These are phyloP conservation scores for Sceloporus undulatus DNA, from an alignment of 2,113 vertebrate genomes.

Conservation along the genomic window DNA sequence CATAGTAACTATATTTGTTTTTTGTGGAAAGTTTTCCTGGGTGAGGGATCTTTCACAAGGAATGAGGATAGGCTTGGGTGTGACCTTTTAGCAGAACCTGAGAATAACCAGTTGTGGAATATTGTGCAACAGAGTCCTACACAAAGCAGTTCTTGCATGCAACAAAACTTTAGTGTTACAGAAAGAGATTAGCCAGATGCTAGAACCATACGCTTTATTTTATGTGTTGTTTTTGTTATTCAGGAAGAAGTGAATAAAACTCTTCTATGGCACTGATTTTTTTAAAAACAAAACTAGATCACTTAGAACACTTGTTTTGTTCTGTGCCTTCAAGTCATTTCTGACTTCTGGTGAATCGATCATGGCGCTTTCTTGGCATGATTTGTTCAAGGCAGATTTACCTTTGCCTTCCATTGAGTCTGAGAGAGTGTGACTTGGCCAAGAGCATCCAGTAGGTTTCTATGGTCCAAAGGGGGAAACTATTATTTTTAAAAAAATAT, in stretches of 20 bases:
- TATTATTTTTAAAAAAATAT: too few relatives aligned
- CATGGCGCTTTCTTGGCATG: too few relatives aligned
- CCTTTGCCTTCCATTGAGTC: too few relatives aligned
- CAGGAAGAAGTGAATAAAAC: background rate
- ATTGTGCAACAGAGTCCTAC: constrained; percentile 35
- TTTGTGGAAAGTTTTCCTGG: constrained; percentile 43
- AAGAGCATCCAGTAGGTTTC: too few relatives aligned
- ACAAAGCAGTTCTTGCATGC: constrained; percentile 6
- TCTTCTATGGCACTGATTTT: background rate
- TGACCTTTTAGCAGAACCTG: constrained; percentile 65
- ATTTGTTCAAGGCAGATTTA: too few relatives aligned
- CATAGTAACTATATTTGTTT: constrained; percentile 58
- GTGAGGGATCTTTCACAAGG: constrained; percentile 39
- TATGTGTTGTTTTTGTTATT: background rate
- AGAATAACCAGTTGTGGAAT: constrained; percentile 64
- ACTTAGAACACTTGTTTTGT: background rate
- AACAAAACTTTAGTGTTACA: constrained; percentile 63
- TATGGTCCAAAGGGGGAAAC: too few relatives aligned
- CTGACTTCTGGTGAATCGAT: too few relatives aligned
- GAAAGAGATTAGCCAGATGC: constrained; percentile 25
- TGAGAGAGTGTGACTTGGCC: too few relatives aligned
- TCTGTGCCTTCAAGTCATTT: too few relatives aligned
- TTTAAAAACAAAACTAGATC: background rate
- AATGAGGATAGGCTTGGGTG: background rate
- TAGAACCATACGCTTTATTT: background rate